Evolutionary conservation across 2,797 vertebrate species (phyloP).

Genomic region (Amphiprion clarkii): DNA sequence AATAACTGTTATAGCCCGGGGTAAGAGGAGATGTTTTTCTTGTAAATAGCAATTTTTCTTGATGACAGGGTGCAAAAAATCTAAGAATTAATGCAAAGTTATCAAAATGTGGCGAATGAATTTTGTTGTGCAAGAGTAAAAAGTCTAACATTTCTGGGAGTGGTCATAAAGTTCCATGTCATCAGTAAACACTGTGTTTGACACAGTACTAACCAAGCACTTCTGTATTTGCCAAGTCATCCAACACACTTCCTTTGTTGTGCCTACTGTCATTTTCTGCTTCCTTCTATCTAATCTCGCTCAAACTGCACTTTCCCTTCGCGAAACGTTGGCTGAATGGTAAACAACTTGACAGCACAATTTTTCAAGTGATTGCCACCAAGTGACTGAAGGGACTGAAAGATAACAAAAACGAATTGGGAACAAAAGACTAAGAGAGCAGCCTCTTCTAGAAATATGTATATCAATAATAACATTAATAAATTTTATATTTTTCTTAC

Average conservation of each 20-base stretch:
- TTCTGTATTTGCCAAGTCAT: conserved; percentile 68
- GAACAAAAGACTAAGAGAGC: conserved; percentile 2
- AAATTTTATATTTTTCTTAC: conserved; percentile 27
- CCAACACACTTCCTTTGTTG: conserved; percentile 39
- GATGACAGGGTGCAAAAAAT: conserved; percentile 16
- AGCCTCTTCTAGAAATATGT: conserved; percentile 15
- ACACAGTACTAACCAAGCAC: conserved; percentile 1
- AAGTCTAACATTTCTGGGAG: neutral
- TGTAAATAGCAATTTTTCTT: conserved; percentile 32
- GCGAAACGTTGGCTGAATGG: conserved; percentile 1
- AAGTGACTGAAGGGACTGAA: neutral
- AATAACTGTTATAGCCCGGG: conserved; percentile 5
- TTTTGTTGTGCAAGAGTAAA: conserved; percentile 6
- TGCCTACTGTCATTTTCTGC: conserved; percentile 47
- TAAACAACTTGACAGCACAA: conserved; percentile 32
- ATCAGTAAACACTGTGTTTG: neutral
- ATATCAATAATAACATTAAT: conserved; percentile 19
- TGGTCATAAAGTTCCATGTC: neutral
- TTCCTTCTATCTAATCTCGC: conserved; percentile 77
- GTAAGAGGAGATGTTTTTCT: neutral
- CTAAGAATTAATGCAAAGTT: neutral
- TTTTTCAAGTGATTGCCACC: conserved; percentile 18
- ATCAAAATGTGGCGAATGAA: conserved; percentile 3
- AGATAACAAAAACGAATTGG: conserved; percentile 24
- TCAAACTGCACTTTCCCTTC: conserved; percentile 58